Evolutionary conservation across 2,888 invertebrate species (phyloP), one percentile per base, ranked within the genome.

Genomic region (Drosophila siamana): DNA sequence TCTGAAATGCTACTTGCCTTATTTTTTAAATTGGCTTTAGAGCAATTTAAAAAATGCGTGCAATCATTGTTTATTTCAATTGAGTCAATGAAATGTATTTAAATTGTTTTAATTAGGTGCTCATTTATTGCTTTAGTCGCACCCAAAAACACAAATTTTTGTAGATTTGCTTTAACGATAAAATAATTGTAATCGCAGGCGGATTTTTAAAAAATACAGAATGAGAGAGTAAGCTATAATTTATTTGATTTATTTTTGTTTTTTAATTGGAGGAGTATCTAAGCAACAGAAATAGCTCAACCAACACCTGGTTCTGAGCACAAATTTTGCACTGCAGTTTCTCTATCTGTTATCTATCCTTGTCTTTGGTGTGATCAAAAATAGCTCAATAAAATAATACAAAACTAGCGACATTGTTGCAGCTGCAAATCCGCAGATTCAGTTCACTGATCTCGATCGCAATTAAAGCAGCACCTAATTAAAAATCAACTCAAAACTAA

Each of bases 381-480:
- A 30, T 36, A 33, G 5, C 9, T 26, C 13, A 11, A 41, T 11
- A 24, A 24, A 46, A 19, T 26, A 44, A 55, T 38, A 38, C 4
- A 36, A 36, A n/a, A 5, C 13, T 7, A 38, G 7, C 7, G 13
- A 38, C 28, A 51, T 36, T 41, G 36, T 26, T 59, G 62, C 59
- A 50, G 65, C 65, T 62, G 55, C 41, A 16, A 11, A 7, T 30
- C 33, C 4, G n/a, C 24, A 19, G 44, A 13, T 43, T 61, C 19
- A 30, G 64, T 65, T 65, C 55, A 66, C 57, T 70, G 74, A 74
- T 74, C 74, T 70, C 61, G 38, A 52, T 54, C 54, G 69, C 47
- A 64, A 75, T 64, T 55, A 63, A 57, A 28, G 24, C 28, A 48
- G 55, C 61, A 62, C 41, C 79, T 81, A 85, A 81, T 85, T 81